These are phyloP conservation scores for Kryptolebias ocellatus DNA, from an alignment of 2,797 vertebrate genomes.

Conservation along the genomic window DNA sequence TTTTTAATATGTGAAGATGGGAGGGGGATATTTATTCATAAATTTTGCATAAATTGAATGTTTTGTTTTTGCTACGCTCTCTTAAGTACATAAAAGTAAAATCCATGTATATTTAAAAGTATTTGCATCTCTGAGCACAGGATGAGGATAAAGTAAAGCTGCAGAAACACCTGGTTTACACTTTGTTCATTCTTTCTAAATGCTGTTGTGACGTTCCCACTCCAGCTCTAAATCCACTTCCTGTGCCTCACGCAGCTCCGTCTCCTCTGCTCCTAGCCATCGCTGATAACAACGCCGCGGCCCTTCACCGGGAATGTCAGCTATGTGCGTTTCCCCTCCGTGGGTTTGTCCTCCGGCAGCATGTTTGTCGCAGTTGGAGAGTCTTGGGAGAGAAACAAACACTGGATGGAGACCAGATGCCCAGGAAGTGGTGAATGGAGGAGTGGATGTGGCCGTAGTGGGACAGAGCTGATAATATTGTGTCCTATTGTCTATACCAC, in stretches of 20 bases:
- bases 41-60: too few relatives aligned
- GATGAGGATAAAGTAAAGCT: not conserved
- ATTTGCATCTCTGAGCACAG: not conserved
- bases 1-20: too few relatives aligned
- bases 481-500: constrained; percentile 26
- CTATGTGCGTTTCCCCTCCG: constrained; percentile 23
- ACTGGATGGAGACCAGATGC: constrained; percentile 40
- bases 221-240: constrained; percentile 10
- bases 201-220: not conserved
- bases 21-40: too few relatives aligned
- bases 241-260: constrained; percentile 16
- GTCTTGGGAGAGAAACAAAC: constrained; percentile 49
- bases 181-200: not conserved
- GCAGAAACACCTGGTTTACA: not conserved
- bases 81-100: too few relatives aligned
- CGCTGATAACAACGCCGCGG: constrained; percentile 23
- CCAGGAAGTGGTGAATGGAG: constrained; percentile 42
- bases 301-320: constrained; percentile 37
- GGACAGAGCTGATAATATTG: constrained; percentile 28
- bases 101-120: too few relatives aligned
- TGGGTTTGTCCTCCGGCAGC: constrained; percentile 37
- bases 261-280: constrained; percentile 31
- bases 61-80: too few relatives aligned
- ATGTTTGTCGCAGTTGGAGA: constrained; percentile 58
- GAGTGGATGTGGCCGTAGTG: constrained; percentile 42